These are phyloP conservation scores for Ailurus styani DNA, from an alignment of 2,113 vertebrate species.

Conservation along the genomic window DNA sequence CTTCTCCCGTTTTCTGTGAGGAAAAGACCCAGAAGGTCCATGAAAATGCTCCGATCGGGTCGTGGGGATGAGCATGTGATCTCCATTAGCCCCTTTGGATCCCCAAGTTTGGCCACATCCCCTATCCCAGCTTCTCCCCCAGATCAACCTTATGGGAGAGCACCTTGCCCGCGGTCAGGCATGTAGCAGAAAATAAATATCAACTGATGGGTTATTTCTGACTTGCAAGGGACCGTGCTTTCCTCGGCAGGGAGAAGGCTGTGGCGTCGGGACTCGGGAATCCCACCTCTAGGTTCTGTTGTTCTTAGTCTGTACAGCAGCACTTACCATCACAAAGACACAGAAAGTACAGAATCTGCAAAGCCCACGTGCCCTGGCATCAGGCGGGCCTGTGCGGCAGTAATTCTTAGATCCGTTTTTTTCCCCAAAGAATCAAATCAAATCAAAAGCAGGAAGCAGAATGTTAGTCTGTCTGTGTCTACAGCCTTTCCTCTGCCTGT, in stretches of 20 bases:
- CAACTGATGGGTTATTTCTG: background rate
- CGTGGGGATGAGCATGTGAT: background rate
- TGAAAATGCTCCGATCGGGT: background rate
- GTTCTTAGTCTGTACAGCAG: background rate
- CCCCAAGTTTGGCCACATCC: background rate
- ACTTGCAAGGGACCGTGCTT: background rate
- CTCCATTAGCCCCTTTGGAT: background rate
- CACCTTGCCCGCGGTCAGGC: background rate
- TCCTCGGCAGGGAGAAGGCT: background rate
- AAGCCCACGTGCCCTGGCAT: background rate
- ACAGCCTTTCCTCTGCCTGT: conserved; percentile 36
- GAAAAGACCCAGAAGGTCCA: background rate
- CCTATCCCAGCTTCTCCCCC: background rate
- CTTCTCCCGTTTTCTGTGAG: background rate
- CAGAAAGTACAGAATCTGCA: background rate
- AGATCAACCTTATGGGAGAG: background rate
- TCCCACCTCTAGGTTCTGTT: background rate
- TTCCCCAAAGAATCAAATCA: conserved; percentile 20
- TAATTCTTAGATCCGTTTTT: background rate
- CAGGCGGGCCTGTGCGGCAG: background rate
- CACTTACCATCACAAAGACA: background rate
- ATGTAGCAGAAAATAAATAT: background rate
- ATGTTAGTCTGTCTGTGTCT: conserved; percentile 32
- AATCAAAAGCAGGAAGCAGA: conserved; percentile 64
- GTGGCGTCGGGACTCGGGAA: background rate